Evolutionary conservation across 1,140 invertebrate genomes (phyloP).

Genomic region (Pogonus chalceus): DNA sequence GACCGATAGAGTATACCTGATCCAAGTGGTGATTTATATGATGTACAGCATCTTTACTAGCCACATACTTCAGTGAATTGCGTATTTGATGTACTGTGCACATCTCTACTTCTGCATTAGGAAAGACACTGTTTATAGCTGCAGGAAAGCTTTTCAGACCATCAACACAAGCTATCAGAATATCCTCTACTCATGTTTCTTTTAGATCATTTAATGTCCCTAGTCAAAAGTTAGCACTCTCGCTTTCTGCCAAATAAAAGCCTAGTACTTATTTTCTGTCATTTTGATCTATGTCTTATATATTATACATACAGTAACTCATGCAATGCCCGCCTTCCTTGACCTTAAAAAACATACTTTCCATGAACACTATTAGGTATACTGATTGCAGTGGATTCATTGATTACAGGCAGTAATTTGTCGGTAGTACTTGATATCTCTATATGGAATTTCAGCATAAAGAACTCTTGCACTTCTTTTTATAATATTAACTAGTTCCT

Average conservation of each 20-base stretch:
- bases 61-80: too few species aligned
- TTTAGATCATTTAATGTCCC: slow-evolving; percentile 11
- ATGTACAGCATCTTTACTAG: too few species aligned
- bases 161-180: slow-evolving; percentile 12
- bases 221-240: slow-evolving; percentile 12
- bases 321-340: neutral
- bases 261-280: slow-evolving; percentile 12
- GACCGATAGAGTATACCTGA: too few species aligned
- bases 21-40: too few species aligned
- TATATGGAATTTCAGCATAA: too few species aligned
- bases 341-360: slow-evolving; percentile 11
- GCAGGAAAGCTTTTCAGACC: slow-evolving; percentile 13
- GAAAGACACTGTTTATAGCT: slow-evolving; percentile 11
- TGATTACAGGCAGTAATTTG: too few species aligned
- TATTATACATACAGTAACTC: slow-evolving; percentile 7
- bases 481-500: neutral
- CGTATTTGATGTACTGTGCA: slow-evolving; percentile 9
- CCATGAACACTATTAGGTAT: slow-evolving; percentile 2
- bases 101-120: slow-evolving; percentile 5
- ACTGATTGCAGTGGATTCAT: neutral
- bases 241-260: slow-evolving; percentile 11
- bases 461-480: too few species aligned
- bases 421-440: too few species aligned
- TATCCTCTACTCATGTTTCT: slow-evolving; percentile 12
- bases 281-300: slow-evolving; percentile 9